Evolutionary conservation across 2,797 vertebrate species (phyloP).

Genomic region (Heteromormyrus szaboi): DNA sequence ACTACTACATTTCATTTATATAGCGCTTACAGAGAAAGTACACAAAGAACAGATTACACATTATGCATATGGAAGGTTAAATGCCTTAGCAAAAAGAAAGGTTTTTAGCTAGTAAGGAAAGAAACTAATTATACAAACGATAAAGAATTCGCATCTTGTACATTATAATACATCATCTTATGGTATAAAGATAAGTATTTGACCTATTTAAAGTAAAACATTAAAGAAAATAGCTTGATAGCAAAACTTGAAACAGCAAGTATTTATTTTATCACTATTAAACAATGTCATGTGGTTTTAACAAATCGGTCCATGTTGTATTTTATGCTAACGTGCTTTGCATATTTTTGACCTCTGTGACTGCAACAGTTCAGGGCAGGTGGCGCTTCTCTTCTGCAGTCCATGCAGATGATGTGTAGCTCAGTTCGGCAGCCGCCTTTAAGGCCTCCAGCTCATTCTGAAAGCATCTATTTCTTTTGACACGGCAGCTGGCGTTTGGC

Average conservation of each 20-base stretch:
- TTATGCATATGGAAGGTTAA: no score
- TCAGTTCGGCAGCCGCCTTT: background rate
- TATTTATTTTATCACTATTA: background rate
- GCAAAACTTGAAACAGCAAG: background rate
- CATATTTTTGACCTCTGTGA: background rate
- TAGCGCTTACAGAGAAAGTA: no score
- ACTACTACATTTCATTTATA: no score
- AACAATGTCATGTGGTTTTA: background rate
- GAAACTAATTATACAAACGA: background rate
- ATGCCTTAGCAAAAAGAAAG: no score
- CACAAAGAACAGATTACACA: no score
- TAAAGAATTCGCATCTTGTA: background rate
- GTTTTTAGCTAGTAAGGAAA: background rate
- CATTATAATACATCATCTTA: background rate
- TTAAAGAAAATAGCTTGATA: background rate
- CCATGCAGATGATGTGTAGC: background rate
- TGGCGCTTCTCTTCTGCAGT: background rate
- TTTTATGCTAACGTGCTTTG: background rate
- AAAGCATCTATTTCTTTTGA: background rate
- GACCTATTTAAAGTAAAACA: background rate
- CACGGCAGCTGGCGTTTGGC: background rate
- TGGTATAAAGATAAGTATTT: background rate
- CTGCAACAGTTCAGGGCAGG: background rate
- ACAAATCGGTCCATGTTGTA: background rate
- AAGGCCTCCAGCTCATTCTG: background rate